A percentile compares a stretch with the other conserved stretches of the same genome.
Evolutionary conservation across 2,113 vertebrate species (phyloP).

Genomic region (Engraulis encrasicolus): DNA sequence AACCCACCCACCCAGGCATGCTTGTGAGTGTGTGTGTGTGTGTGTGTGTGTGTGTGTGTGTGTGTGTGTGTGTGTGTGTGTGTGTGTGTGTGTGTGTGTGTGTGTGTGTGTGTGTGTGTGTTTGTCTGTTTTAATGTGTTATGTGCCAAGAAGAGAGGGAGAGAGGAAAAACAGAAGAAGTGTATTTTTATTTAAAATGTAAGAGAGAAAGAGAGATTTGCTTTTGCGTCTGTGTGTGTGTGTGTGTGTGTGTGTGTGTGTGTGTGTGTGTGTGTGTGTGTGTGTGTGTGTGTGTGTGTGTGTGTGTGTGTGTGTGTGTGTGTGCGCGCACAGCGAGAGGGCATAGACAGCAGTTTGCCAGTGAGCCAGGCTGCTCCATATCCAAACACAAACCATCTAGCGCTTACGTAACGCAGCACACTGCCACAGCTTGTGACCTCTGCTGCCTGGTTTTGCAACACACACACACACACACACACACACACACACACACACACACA

Average conservation of each 20-base stretch:
- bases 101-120: no score
- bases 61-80: slow-evolving; percentile 40
- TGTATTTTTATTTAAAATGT: no score
- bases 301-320: slow-evolving; percentile 45
- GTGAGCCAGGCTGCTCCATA: slow-evolving; percentile 55
- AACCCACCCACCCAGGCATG: no score
- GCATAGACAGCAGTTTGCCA: slow-evolving; percentile 40
- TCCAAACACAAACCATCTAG: slow-evolving; percentile 29
- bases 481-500: no score
- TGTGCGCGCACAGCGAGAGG: no score
- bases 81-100: slow-evolving; percentile 44
- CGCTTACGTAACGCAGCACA: slow-evolving; percentile 53
- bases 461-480: background rate
- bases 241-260: no score
- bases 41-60: slow-evolving; percentile 40
- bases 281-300: slow-evolving; percentile 35
- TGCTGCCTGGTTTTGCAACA: slow-evolving; percentile 49
- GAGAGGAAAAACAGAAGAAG: background rate
- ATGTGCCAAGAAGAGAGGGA: no score
- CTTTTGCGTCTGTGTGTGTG: no score
- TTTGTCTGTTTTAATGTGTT: no score
- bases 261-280: no score
- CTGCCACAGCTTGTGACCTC: slow-evolving; percentile 49
- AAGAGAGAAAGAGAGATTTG: no score
- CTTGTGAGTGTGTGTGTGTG: slow-evolving; percentile 27